These are phyloP conservation scores for Serranus cabrilla DNA, from an alignment of 2,797 vertebrate species.

Conservation along the genomic window DNA sequence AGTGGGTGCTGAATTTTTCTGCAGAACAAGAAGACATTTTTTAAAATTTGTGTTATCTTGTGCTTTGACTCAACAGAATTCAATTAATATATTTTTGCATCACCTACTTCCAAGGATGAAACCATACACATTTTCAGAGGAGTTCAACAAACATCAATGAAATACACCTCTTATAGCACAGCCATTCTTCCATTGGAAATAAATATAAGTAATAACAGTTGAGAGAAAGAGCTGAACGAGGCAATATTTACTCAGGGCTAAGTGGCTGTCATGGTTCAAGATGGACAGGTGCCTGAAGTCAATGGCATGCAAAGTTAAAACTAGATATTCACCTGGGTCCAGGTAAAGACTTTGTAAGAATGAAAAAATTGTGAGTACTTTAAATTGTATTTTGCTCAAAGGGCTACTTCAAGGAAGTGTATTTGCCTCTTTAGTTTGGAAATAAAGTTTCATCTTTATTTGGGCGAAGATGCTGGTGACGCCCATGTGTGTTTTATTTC, in stretches of 20 bases:
- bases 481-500: neutral
- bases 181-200: neutral
- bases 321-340: neutral
- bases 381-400: neutral
- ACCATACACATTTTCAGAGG: neutral
- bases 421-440: neutral
- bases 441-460: neutral
- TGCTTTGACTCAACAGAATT: neutral
- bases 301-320: slow-evolving; percentile 3
- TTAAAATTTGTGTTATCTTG: neutral
- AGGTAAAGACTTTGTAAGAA: neutral
- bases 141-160: neutral
- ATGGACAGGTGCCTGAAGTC: slow-evolving; percentile 2
- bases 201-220: neutral
- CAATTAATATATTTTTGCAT: neutral
- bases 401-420: neutral
- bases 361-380: neutral
- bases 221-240: neutral
- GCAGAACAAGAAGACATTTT: neutral
- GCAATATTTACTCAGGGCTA: neutral
- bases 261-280: neutral
- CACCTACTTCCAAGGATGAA: neutral
- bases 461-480: neutral
- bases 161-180: neutral
- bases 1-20: neutral